Evolutionary conservation across 2,888 invertebrate genomes (phyloP), one percentile per base, ranked within the genome.

Genomic region (Pristionchus mayeri): DNA sequence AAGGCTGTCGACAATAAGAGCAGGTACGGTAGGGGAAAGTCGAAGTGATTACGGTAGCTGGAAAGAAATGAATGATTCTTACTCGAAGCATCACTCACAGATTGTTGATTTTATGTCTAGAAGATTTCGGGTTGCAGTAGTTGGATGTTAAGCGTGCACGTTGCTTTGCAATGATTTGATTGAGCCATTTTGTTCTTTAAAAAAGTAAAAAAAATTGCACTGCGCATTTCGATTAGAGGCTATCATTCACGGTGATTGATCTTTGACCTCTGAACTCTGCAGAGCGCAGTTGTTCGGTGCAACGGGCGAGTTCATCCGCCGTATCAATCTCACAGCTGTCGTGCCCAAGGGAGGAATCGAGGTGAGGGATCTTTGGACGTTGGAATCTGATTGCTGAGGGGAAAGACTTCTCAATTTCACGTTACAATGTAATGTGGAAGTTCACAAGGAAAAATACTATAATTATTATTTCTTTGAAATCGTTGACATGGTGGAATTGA

Each of bases 261-360:
- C n/a, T 27, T 27, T 60, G 60, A 60, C 30, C 27, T 60, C 16
- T 27, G 54, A 54, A 24, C 54, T 11, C 27, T 60, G 3, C 71
- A 71, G 71, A 11, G 89, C 89, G 18, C 90, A 90, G 78, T 87
- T 90, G 27, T 90, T 90, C 86, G 87, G 87, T 57, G 81, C 75
- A 11, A 85, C 86, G 27, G 90, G 90, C 44, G 88, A 90, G 76
- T 90, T 90, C 86, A 85, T 88, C 18, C 87, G 88, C 30, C 86
- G 88, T 4, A 87, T 89, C 50, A 87, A 90, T 75, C 86, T 89
- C 84, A 52, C 87, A 21, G 44, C 87, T 3, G 50, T 88, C n/a
- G 87, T 88, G 24, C 88, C 88, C 71, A 87, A 88, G 34, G 88
- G 87, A 30, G 84, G 60, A 6, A 84, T 78, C 40, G 84, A 84